These are phyloP conservation scores for Mirounga angustirostris DNA, from an alignment of 2,113 vertebrate genomes.

Conservation along the genomic window DNA sequence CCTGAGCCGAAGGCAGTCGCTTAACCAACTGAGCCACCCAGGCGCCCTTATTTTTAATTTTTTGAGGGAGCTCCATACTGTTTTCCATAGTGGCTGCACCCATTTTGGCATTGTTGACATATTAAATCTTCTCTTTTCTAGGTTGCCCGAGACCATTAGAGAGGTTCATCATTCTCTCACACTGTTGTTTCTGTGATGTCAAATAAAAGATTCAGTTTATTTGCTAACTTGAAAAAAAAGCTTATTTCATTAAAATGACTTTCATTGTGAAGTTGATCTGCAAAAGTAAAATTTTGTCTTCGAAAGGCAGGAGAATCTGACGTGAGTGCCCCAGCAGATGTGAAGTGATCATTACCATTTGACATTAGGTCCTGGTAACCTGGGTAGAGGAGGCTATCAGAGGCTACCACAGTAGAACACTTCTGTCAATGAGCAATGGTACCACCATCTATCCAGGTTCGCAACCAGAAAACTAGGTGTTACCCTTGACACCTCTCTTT, in stretches of 20 bases:
- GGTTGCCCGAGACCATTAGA: background rate
- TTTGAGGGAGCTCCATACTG: background rate
- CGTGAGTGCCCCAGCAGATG: background rate
- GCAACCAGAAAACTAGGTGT: background rate
- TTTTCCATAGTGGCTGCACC: background rate
- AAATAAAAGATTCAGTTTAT: background rate
- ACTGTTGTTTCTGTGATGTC: background rate
- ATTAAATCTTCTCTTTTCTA: constrained; percentile 31
- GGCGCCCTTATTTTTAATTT: background rate
- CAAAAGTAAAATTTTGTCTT: constrained; percentile 29
- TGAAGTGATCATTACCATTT: background rate
- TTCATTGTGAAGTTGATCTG: background rate
- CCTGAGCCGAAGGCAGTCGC: too few species aligned
- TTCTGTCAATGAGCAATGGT: too few species aligned
- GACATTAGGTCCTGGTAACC: background rate
- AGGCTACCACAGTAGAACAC: background rate
- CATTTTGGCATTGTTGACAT: background rate
- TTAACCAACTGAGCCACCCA: too few species aligned
- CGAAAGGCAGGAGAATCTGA: background rate
- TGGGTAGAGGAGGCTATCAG: background rate
- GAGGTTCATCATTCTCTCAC: background rate
- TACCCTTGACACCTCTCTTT: background rate
- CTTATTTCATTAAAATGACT: background rate
- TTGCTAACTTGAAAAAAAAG: background rate
- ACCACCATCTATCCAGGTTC: background rate